These are phyloP conservation scores for Rhodophaea formosa DNA, from an alignment of 2,888 invertebrate genomes.

Conservation along the genomic window DNA sequence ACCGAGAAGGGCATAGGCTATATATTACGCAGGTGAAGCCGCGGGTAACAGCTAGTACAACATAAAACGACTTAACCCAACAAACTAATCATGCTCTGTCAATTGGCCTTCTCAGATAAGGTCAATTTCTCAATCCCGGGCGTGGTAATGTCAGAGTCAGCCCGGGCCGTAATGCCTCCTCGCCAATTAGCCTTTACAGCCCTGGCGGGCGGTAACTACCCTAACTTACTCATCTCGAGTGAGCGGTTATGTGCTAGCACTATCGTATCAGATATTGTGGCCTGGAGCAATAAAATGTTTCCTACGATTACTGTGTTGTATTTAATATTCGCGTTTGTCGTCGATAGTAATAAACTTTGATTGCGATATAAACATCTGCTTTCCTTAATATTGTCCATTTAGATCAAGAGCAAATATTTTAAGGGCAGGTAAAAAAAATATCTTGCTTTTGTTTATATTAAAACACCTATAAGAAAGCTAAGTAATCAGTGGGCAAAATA, in stretches of 20 bases:
- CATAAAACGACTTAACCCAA: conserved; percentile 42
- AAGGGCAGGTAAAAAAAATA: too few species aligned
- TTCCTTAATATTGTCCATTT: too few species aligned
- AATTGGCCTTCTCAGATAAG: conserved; percentile 69
- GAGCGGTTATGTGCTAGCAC: conserved; percentile 56
- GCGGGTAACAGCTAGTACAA: too few species aligned
- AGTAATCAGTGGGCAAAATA: too few species aligned
- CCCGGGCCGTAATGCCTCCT: conserved; percentile 52
- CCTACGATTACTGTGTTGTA: neutral
- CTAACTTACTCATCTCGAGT: conserved; percentile 67
- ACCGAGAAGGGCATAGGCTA: too few species aligned
- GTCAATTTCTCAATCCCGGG: conserved; percentile 71
- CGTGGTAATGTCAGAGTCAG: conserved; percentile 44
- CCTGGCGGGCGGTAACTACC: conserved; percentile 72
- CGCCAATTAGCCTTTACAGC: conserved; percentile 77
- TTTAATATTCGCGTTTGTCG: conserved; percentile 7
- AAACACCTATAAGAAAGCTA: too few species aligned
- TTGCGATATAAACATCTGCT: neutral
- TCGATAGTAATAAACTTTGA: neutral
- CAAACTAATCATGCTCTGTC: conserved; percentile 71
- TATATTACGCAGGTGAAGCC: too few species aligned
- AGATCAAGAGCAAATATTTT: too few species aligned
- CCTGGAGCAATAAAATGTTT: conserved; percentile 20
- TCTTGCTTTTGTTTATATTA: too few species aligned
- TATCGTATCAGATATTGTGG: conserved; percentile 34